These are phyloP conservation scores for Enteromius trimaculatus DNA, from an alignment of 2,797 vertebrate genomes.

Conservation along the genomic window DNA sequence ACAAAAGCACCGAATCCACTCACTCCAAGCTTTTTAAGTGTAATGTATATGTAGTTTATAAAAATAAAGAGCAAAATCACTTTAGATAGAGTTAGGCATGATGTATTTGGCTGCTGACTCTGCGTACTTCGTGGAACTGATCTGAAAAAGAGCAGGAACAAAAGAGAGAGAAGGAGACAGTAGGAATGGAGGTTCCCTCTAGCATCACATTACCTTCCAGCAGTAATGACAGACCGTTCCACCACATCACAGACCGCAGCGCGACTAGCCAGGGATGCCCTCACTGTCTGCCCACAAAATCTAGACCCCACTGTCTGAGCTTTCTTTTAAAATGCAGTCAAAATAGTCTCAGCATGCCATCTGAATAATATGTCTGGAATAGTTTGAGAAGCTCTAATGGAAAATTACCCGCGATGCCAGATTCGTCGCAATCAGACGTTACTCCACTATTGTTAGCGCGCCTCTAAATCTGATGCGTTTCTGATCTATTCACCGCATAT, in stretches of 20 bases:
- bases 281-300: slow-evolving; percentile 59
- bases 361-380: slow-evolving; percentile 58
- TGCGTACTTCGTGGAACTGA: background rate
- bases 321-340: slow-evolving; percentile 56
- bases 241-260: slow-evolving; percentile 68
- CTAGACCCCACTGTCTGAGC: slow-evolving; percentile 50
- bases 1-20: background rate
- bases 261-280: slow-evolving; percentile 47
- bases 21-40: background rate
- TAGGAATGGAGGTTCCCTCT: slow-evolving; percentile 74
- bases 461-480: background rate
- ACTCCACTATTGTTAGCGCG: slow-evolving; percentile 35
- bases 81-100: background rate
- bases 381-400: slow-evolving; percentile 31
- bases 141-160: background rate
- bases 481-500: background rate
- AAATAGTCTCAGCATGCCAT: slow-evolving; percentile 56
- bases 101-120: slow-evolving; percentile 5
- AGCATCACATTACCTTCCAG: slow-evolving; percentile 72
- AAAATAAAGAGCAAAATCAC: background rate
- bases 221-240: slow-evolving; percentile 80
- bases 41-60: background rate
- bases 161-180: slow-evolving; percentile 55
- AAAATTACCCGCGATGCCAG: slow-evolving; percentile 36
- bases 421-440: slow-evolving; percentile 41